These are phyloP conservation scores for Acheta domesticus DNA, from an alignment of 2,888 invertebrate species.

Conservation along the genomic window DNA sequence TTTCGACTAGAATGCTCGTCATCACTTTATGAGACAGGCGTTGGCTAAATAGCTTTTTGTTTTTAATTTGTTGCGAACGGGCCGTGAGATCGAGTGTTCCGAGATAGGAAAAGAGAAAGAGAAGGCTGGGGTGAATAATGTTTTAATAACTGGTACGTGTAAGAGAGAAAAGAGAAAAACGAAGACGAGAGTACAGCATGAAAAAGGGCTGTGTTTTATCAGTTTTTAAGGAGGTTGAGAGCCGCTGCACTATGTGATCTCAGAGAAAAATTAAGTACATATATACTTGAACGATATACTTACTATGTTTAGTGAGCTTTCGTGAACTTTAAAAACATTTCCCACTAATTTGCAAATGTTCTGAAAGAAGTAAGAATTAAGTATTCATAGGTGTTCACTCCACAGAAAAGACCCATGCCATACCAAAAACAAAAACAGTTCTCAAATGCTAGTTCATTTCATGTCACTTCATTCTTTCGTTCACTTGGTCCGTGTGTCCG, in stretches of 20 bases:
- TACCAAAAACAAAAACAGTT: slow-evolving; percentile 1
- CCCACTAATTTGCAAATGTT: slow-evolving; percentile 7
- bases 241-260: background rate
- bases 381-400: slow-evolving; percentile 18
- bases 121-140: background rate
- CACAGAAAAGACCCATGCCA: slow-evolving; percentile 9
- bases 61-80: no score
- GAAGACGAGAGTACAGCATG: background rate
- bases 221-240: background rate
- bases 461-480: background rate
- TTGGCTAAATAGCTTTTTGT: no score
- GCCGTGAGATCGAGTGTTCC: no score
- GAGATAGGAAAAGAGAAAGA: no score
- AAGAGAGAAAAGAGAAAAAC: slow-evolving; percentile 20
- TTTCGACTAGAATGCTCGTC: no score
- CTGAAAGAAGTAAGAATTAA: slow-evolving; percentile 18
- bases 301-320: slow-evolving; percentile 7
- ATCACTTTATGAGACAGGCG: no score
- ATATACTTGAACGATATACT: slow-evolving; percentile 18
- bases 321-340: slow-evolving; percentile 18
- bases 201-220: no score
- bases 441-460: background rate
- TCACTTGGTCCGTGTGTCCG: background rate
- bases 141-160: background rate
- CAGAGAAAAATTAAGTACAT: slow-evolving; percentile 7